phyloP scores from a whole-genome alignment of 2,113 vertebrate genomes.

The Pseudonaja textilis region DNA sequence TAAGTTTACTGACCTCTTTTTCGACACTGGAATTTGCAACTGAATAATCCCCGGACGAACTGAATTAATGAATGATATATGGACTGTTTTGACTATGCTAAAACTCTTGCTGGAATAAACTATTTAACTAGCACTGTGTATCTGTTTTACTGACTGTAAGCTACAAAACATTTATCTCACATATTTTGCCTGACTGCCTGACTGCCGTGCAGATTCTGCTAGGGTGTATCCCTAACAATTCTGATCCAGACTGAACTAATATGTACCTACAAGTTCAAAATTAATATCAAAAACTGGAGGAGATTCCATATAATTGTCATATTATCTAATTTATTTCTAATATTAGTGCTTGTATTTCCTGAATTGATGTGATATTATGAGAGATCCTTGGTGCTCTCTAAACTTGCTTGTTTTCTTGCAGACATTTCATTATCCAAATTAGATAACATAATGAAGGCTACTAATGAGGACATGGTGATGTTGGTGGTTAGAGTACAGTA shows the following conservation, averaged over 20 bases:
- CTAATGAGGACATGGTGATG: neutral
- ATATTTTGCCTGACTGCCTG: too few species aligned
- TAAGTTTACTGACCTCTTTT: too few species aligned
- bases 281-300: neutral
- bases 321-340: neutral
- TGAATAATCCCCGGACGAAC: too few species aligned
- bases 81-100: too few species aligned
- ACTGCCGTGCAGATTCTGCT: too few species aligned
- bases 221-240: too few species aligned
- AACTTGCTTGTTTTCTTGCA: neutral
- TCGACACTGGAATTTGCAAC: too few species aligned
- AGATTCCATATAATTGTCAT: neutral
- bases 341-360: neutral
- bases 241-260: neutral
- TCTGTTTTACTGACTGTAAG: too few species aligned
- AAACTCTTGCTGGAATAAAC: too few species aligned
- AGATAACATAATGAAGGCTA: neutral
- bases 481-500: neutral
- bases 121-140: too few species aligned
- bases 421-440: neutral
- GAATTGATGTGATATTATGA: neutral
- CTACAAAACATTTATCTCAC: too few species aligned
- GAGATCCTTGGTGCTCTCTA: neutral
- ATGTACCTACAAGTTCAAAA: neutral
- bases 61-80: too few species aligned